Evolutionary conservation across 2,113 vertebrate species (phyloP).

Genomic region (Labeo catla): DNA sequence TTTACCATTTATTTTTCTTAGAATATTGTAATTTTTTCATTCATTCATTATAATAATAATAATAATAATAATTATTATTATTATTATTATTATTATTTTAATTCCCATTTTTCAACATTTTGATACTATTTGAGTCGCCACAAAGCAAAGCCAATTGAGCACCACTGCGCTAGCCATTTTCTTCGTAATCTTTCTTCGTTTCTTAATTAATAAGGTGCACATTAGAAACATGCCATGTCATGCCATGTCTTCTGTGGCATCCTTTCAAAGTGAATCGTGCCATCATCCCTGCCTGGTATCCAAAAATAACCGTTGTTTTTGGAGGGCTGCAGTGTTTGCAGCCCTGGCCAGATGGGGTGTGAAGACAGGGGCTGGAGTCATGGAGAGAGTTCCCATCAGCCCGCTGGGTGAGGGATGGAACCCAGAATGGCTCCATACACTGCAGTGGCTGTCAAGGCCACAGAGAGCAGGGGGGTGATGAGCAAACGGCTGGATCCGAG

Average conservation of each 20-base stretch:
- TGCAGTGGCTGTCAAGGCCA: slow-evolving; percentile 72
- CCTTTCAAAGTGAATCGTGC: slow-evolving; percentile 39
- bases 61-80: neutral
- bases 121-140: too few species aligned
- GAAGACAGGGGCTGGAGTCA: slow-evolving; percentile 77
- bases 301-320: slow-evolving; percentile 59
- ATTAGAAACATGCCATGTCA: slow-evolving; percentile 1
- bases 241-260: neutral
- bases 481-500: slow-evolving; percentile 35
- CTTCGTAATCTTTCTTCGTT: neutral
- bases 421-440: slow-evolving; percentile 69
- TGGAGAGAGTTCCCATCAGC: slow-evolving; percentile 76
- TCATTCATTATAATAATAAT: too few species aligned
- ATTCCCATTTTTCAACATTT: neutral
- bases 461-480: slow-evolving; percentile 46
- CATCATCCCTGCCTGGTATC: slow-evolving; percentile 37
- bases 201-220: neutral
- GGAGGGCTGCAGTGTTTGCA: slow-evolving; percentile 66
- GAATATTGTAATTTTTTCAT: too few species aligned
- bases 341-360: slow-evolving; percentile 81
- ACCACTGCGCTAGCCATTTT: neutral
- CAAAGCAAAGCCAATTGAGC: neutral
- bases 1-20: too few species aligned
- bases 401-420: slow-evolving; percentile 79
- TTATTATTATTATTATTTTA: neutral